Conservation (phyloP, 1,140 invertebrate genomes). For the Hyles vespertilio region DNA sequence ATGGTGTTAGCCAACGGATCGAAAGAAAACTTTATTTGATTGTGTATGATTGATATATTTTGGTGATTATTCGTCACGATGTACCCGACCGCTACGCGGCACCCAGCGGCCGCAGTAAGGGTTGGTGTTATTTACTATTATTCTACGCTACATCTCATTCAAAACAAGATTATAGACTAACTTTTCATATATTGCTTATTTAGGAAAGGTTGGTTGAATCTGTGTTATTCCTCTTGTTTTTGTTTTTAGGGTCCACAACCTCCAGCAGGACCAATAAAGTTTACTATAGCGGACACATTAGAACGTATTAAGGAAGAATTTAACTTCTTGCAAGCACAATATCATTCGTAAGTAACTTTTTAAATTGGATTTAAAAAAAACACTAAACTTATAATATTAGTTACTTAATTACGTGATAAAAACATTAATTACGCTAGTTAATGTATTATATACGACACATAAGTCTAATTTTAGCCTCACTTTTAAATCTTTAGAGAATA, state of each 20-base stretch:
- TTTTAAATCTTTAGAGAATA: too few species aligned
- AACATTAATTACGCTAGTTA: too few species aligned
- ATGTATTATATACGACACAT: too few species aligned
- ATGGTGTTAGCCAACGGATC: slow-evolving; percentile 41
- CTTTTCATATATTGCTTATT: background rate
- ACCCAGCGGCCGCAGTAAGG: slow-evolving; percentile 64
- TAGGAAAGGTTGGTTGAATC: slow-evolving; percentile 7
- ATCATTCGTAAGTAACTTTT: slow-evolving; percentile 91
- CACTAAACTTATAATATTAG: too few species aligned
- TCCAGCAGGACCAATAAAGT: slow-evolving; percentile 93
- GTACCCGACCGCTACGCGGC: slow-evolving; percentile 69
- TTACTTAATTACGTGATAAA: too few species aligned
- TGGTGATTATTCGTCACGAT: slow-evolving; percentile 43
- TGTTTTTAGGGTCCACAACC: slow-evolving; percentile 89
- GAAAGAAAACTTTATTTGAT: slow-evolving; percentile 61
- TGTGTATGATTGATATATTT: slow-evolving; percentile 36
- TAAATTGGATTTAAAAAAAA: too few species aligned
- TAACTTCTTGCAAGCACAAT: slow-evolving; percentile 98
- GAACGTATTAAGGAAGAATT: slow-evolving; percentile 99
- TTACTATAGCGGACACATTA: slow-evolving; percentile 96
- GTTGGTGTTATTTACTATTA: slow-evolving; percentile 57
- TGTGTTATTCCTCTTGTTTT: slow-evolving; percentile 14
- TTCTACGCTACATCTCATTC: background rate
- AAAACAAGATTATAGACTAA: background rate
- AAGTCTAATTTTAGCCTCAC: too few species aligned